phyloP scores from a whole-genome alignment of 2,113 vertebrate genomes.

The Chauna torquata region DNA sequence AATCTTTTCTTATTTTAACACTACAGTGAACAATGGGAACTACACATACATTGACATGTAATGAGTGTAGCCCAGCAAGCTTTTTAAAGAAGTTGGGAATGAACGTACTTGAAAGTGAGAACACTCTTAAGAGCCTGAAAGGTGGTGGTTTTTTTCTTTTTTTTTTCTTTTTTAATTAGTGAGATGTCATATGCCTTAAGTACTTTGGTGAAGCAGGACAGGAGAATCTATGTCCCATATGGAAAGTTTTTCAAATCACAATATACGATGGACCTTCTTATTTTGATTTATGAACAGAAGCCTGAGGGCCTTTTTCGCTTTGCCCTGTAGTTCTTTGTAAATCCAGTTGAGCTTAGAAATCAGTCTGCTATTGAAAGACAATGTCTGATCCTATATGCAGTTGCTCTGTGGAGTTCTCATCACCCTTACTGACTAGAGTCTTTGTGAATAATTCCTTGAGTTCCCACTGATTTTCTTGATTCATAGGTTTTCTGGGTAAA shows the following conservation, averaged over 20 bases:
- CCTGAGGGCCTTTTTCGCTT: background rate
- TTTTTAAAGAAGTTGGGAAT: background rate
- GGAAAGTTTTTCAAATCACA: background rate
- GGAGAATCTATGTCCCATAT: background rate
- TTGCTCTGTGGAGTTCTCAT: background rate
- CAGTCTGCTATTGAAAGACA: background rate
- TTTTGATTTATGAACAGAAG: background rate
- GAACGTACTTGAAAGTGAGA: background rate
- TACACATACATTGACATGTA: background rate
- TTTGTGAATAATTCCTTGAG: background rate
- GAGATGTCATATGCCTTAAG: background rate
- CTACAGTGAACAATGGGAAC: background rate
- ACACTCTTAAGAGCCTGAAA: background rate
- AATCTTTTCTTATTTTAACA: background rate
- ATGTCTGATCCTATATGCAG: background rate
- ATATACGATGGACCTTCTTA: background rate
- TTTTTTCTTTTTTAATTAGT: background rate
- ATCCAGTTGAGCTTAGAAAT: background rate
- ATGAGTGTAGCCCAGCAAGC: background rate
- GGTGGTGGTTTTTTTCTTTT: background rate
- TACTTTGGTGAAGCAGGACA: background rate
- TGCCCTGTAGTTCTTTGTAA: background rate
- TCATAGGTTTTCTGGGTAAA: background rate
- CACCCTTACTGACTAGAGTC: background rate
- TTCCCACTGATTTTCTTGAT: background rate